Conservation (phyloP, 2,888 invertebrate genomes). For the Zygaena filipendulae region DNA sequence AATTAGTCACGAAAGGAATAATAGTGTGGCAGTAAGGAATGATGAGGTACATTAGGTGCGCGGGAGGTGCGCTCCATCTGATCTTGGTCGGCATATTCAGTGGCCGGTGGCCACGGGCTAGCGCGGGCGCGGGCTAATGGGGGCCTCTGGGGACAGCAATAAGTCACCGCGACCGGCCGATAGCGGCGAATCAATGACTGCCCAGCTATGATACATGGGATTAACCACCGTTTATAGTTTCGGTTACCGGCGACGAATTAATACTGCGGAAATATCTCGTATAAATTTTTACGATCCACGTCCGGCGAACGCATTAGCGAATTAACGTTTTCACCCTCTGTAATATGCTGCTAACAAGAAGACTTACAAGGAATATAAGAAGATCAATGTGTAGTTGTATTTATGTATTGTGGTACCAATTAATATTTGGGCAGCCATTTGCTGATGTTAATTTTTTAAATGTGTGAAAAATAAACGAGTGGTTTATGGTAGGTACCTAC, state of each 20-base stretch:
- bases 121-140: constrained; percentile 6
- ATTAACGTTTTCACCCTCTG: constrained; percentile 12
- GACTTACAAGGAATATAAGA: no score
- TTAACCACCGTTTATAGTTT: constrained; percentile 62
- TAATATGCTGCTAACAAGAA: no score
- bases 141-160: constrained; percentile 19
- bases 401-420: no score
- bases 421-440: no score
- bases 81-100: constrained; percentile 14
- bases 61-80: constrained; percentile 27
- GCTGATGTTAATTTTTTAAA: no score
- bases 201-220: constrained; percentile 61
- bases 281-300: constrained; percentile 41
- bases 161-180: constrained; percentile 54
- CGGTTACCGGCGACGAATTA: constrained; percentile 48
- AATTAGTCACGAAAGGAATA: constrained; percentile 70
- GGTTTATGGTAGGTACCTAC: no score
- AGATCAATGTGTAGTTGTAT: no score
- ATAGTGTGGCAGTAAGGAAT: constrained; percentile 42
- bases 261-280: constrained; percentile 49
- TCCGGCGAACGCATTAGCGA: constrained; percentile 4
- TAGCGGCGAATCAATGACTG: constrained; percentile 64
- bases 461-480: no score
- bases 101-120: constrained; percentile 13
- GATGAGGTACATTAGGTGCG: constrained; percentile 47